These are phyloP conservation scores for Monodelphis domestica DNA, from an alignment of 2,797 vertebrate species.

Conservation along the genomic window DNA sequence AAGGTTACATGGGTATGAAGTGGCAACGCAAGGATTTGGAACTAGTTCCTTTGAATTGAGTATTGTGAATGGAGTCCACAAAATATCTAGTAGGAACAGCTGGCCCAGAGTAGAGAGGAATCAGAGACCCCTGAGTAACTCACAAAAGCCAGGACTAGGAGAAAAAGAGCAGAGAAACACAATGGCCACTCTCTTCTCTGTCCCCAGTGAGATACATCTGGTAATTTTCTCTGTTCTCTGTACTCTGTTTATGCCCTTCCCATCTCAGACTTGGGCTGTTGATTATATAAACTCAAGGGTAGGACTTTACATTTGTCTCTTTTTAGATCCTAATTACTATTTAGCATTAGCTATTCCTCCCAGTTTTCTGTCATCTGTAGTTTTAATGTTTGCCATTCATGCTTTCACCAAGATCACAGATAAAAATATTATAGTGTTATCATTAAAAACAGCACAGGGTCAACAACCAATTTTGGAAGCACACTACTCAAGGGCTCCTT, in stretches of 20 bases:
- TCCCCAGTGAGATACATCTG: too few species aligned
- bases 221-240: too few species aligned
- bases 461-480: neutral
- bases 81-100: too few species aligned
- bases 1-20: too few species aligned
- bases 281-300: neutral
- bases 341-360: neutral
- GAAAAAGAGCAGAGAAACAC: too few species aligned
- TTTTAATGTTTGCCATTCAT: neutral
- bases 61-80: neutral
- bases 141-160: too few species aligned
- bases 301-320: neutral
- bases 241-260: neutral
- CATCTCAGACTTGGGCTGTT: neutral
- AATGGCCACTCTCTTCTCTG: too few species aligned
- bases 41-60: neutral
- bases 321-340: neutral
- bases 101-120: too few species aligned
- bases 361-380: neutral
- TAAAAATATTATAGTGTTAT: neutral
- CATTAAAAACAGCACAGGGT: neutral
- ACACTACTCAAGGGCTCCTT: neutral
- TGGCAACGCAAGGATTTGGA: neutral
- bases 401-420: neutral
- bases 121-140: too few species aligned